Conservation (phyloP, 92 coral and sea anemone genomes). For the Muricea muricata region DNA sequence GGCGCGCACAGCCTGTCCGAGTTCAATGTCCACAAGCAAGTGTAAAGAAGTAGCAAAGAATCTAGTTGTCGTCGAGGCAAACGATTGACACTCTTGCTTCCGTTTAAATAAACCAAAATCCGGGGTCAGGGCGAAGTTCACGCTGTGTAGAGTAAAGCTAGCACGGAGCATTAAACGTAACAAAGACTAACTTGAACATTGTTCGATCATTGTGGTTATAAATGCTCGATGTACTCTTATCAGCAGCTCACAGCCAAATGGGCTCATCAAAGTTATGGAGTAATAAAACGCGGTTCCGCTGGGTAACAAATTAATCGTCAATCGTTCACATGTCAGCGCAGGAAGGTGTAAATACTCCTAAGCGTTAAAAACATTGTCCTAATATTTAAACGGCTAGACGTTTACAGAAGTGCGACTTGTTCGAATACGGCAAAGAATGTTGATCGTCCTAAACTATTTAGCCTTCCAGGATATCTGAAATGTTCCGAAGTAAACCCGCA, state of each 20-base stretch:
- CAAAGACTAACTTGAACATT: not conserved
- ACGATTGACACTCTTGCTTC: slow-evolving; percentile 36
- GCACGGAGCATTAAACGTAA: not conserved
- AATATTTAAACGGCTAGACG: slow-evolving; percentile 32
- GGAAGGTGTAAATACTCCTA: slow-evolving; percentile 46
- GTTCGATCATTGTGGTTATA: not conserved
- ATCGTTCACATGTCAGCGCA: slow-evolving; percentile 57
- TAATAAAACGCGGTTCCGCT: slow-evolving; percentile 5
- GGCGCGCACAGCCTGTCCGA: slow-evolving; percentile 15
- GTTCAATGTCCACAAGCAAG: not conserved
- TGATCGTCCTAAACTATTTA: slow-evolving; percentile 4
- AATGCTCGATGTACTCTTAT: not conserved
- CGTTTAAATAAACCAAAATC: slow-evolving; percentile 14
- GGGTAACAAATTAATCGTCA: slow-evolving; percentile 47
- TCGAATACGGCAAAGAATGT: not conserved
- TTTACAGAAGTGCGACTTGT: not conserved
- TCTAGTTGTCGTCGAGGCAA: slow-evolving; percentile 41
- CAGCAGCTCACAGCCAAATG: slow-evolving; percentile 12
- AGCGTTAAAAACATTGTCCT: slow-evolving; percentile 37
- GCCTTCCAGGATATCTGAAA: slow-evolving; percentile 3
- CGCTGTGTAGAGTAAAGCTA: slow-evolving; percentile 10
- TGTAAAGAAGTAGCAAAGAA: slow-evolving; percentile 10
- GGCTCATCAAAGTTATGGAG: not conserved
- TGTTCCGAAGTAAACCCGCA: not conserved
- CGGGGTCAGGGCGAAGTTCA: slow-evolving; percentile 22